A percentile compares a stretch with the other conserved stretches of the same genome.
Evolutionary conservation across 2,888 invertebrate species (phyloP).

Genomic region (Agrotis ipsilon): DNA sequence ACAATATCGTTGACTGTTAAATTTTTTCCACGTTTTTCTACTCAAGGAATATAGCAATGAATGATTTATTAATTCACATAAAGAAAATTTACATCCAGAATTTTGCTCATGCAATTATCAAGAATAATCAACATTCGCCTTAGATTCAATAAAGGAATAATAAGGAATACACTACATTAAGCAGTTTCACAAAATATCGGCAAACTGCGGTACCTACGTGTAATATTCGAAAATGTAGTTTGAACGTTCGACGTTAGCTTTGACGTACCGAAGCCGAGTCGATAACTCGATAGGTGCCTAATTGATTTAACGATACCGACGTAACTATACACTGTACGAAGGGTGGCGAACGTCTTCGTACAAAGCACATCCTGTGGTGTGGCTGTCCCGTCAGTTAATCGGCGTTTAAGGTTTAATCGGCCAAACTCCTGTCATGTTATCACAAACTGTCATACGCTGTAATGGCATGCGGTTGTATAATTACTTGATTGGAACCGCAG

Average conservation of each 20-base stretch:
- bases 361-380: constrained; percentile 52
- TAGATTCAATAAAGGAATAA: background rate
- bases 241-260: constrained; percentile 38
- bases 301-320: constrained; percentile 62
- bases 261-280: constrained; percentile 43
- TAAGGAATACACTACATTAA: background rate
- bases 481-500: constrained; percentile 43
- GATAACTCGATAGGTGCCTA: constrained; percentile 59
- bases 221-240: constrained; percentile 44
- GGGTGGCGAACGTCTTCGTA: constrained; percentile 36
- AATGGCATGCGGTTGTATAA: constrained; percentile 48
- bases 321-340: constrained; percentile 48
- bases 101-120: background rate
- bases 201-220: constrained; percentile 15
- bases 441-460: constrained; percentile 32
- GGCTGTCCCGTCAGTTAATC: constrained; percentile 44
- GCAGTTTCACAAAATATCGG: constrained; percentile 2
- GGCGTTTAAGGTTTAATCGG: constrained; percentile 48
- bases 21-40: constrained; percentile 14
- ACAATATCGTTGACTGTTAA: constrained; percentile 21
- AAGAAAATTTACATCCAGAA: background rate
- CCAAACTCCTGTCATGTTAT: constrained; percentile 39
- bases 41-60: background rate
- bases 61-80: background rate
- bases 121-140: too few species aligned